A percentile compares a stretch with the other conserved stretches of the same genome.
Evolutionary conservation across 1,140 invertebrate genomes (phyloP).

Genomic region (Armadillidium nasatum): DNA sequence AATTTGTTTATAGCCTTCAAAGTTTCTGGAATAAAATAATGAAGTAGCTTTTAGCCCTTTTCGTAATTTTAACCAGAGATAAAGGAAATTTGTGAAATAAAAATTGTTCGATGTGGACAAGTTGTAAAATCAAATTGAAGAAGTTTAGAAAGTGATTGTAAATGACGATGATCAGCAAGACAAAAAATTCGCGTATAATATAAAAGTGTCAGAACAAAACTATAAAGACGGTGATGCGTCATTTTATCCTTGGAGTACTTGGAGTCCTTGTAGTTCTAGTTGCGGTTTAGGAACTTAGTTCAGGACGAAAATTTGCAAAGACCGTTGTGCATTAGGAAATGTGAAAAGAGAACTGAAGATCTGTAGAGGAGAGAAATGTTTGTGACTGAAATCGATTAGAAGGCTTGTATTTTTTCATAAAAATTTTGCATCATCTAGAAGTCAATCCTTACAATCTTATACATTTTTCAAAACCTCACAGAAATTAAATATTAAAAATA

Average conservation of each 20-base stretch:
- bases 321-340: background rate
- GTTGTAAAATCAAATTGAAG: background rate
- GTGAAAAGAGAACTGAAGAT: background rate
- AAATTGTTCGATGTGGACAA: background rate
- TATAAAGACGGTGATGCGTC: background rate
- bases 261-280: conserved; percentile 1
- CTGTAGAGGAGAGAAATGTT: background rate
- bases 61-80: background rate
- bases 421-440: no score
- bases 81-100: background rate
- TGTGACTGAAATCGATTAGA: background rate
- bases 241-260: background rate
- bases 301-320: background rate
- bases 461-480: no score
- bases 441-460: no score
- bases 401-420: no score
- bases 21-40: no score
- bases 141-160: background rate
- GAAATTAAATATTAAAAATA: no score
- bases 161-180: background rate
- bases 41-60: background rate
- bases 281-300: background rate
- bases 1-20: no score
- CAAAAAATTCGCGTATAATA: background rate
- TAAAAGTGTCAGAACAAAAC: background rate